Evolutionary conservation across 2,888 invertebrate species (phyloP).

Genomic region (Lithophane leautieri): DNA sequence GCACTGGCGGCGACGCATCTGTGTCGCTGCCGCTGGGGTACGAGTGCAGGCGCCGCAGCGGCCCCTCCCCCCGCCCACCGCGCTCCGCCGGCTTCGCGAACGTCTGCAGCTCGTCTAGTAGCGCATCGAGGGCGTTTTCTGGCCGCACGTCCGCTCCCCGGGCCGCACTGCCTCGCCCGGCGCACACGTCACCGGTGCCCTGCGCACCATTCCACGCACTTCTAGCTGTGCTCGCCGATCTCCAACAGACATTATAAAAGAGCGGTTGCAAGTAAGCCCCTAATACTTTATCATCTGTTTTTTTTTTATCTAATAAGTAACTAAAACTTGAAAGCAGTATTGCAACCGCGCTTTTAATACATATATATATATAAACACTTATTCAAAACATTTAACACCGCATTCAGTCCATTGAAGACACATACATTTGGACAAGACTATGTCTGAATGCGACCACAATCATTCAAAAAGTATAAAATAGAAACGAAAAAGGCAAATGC

Average conservation of each 20-base stretch:
- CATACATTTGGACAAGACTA: conserved; percentile 82
- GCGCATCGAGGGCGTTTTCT: conserved; percentile 99
- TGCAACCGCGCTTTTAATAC: conserved; percentile 81
- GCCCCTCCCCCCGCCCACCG: conserved; percentile 82
- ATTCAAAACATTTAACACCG: conserved; percentile 81
- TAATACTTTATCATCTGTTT: conserved; percentile 35
- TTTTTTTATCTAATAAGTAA: conserved; percentile 16
- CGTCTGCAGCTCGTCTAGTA: conserved; percentile 98
- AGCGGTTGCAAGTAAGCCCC: conserved; percentile 79
- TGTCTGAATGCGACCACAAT: conserved; percentile 82
- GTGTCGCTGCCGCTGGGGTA: conserved; percentile 96
- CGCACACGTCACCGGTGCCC: conserved; percentile 81
- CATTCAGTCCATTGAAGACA: conserved; percentile 85
- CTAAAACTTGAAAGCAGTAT: conserved; percentile 52
- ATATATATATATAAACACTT: conserved; percentile 58
- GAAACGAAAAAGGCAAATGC: conserved; percentile 80
- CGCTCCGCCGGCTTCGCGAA: conserved; percentile 93
- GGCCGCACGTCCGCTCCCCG: conserved; percentile 90
- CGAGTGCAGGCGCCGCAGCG: conserved; percentile 94
- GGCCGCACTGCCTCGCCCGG: conserved; percentile 77
- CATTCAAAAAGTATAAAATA: conserved; percentile 83
- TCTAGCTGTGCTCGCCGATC: conserved; percentile 82
- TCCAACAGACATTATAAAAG: conserved; percentile 79
- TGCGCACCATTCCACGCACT: conserved; percentile 85
- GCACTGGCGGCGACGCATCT: conserved; percentile 94